Base-by-base conservation (phyloP, 2,888 invertebrate genomes). In the Sarcophaga rosellei region DNA sequence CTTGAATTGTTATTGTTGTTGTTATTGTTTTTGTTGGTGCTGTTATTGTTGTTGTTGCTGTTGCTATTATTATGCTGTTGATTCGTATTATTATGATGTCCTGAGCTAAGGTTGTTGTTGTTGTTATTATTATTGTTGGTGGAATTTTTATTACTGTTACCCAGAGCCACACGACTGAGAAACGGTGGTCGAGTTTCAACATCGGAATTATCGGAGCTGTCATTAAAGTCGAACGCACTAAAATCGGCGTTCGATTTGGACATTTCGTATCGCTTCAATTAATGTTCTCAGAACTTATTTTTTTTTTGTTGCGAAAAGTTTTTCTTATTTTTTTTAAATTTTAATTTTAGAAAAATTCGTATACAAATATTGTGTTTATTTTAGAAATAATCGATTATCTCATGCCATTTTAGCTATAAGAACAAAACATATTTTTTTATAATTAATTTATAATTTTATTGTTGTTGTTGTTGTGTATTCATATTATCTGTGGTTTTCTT, bases 181-280 rank as follows among this genome's bases (percentile, higher is more conserved):
- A 92, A 93, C 47, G 92, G 91, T 76, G 91, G 90, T 74, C 93
- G 92, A 84, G 93, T 91, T 87, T 90, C 89, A 59, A 90, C 90
- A 89, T 92, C 92, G 88, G 91, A 93, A 89, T 93, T 92, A 84
- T 93, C 93, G 88, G 92, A 88, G 88, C 90, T 92, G 79, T 93
- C 93, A 89, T 93, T 93, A 85, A 93, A 93, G 89, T 93, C 93
- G 90, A 92, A 93, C 84, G 93, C 93, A 89, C 93, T 93, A 79
- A 93, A 92, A 89, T 93, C 93, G 87, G 91, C 89, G 81, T 90
- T 90, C 88, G 91, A 88, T 88, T 91, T 91, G 85, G 91, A 89
- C 91, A 91, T 91, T 84, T 88, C 90, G 88, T 84, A 15, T 87
- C 72, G 74, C 81, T 83, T 80, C 65, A 57, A 35, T 15, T 62